Conservation (phyloP, 2,113 vertebrate genomes). For the Panthera tigris region DNA sequence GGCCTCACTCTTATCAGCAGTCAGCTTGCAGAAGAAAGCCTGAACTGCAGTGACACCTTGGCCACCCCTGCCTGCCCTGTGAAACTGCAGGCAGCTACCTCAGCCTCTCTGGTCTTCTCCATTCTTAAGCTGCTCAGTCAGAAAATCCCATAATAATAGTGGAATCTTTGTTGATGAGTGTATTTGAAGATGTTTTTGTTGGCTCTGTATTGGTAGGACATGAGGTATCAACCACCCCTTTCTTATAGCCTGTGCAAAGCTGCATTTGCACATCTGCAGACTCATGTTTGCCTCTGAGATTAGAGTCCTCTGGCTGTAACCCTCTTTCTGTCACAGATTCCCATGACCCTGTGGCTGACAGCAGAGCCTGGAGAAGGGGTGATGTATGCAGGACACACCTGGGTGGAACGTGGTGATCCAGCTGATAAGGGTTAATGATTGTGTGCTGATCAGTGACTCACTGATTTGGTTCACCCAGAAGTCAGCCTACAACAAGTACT, state of each 20-base stretch:
- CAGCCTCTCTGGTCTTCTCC: neutral
- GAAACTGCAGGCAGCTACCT: neutral
- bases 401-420: too few species aligned
- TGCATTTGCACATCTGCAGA: neutral
- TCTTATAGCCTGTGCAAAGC: neutral
- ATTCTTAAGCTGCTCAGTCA: neutral
- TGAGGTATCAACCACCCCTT: neutral
- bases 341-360: neutral
- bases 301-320: neutral
- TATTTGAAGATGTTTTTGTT: neutral
- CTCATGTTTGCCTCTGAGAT: neutral
- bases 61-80: neutral
- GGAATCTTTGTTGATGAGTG: neutral
- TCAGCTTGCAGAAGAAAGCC: neutral
- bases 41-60: accelerated
- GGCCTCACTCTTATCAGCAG: neutral
- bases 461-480: neutral
- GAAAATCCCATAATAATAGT: neutral
- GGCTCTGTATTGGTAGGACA: neutral
- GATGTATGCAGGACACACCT: accelerated
- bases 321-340: neutral
- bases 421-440: neutral
- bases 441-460: neutral
- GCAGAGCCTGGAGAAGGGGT: neutral
- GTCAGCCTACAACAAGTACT: neutral